Evolutionary conservation across 2,113 vertebrate species (phyloP).

Genomic region (Orientallactaga bullata): DNA sequence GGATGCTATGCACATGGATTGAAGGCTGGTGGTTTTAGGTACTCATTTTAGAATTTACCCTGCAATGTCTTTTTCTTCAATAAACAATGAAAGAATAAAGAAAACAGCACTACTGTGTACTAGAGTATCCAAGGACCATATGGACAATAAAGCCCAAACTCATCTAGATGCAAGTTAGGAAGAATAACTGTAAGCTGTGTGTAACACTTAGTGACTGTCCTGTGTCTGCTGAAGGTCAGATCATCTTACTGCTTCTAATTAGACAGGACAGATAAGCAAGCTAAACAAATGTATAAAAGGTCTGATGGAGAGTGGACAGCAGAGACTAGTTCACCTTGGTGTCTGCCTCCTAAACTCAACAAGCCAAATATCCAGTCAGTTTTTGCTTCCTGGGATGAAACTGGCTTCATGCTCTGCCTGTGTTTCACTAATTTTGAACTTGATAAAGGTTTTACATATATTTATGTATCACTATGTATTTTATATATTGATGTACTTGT

Average conservation of each 20-base stretch:
- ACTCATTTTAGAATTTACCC: neutral
- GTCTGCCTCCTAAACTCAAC: no score
- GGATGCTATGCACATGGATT: fast-evolving
- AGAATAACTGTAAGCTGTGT: neutral
- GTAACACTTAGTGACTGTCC: neutral
- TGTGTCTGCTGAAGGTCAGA: fast-evolving
- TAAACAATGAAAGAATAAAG: neutral
- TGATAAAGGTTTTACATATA: neutral
- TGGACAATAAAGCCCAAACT: neutral
- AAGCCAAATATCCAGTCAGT: fast-evolving
- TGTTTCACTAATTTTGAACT: neutral
- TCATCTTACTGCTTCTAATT: neutral
- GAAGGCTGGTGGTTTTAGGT: neutral
- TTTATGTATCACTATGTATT: neutral
- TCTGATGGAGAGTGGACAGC: fast-evolving
- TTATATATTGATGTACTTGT: neutral
- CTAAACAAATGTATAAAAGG: neutral
- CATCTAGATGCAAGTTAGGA: neutral
- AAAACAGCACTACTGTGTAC: neutral
- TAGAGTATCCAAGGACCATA: neutral
- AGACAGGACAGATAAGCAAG: neutral
- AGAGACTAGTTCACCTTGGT: neutral
- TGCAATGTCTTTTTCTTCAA: neutral
- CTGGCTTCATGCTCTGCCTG: fast-evolving
- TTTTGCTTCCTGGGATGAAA: neutral